phyloP scores from a whole-genome alignment of 2,113 vertebrate genomes.

The Edolisoma coerulescens region DNA sequence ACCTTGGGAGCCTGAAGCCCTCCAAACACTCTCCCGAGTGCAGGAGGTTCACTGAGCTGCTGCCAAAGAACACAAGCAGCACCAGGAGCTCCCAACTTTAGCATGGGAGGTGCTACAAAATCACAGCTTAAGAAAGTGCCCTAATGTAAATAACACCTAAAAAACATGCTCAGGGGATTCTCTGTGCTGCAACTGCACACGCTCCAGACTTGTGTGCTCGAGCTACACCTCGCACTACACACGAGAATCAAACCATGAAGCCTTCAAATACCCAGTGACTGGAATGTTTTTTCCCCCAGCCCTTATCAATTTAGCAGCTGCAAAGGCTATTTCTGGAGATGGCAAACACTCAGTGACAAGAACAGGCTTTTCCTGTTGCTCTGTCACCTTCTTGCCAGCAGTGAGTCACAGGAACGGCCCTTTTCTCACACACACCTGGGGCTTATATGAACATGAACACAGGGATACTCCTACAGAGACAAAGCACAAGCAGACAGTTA shows the following conservation, averaged over 20 bases:
- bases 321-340: not conserved
- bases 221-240: not conserved
- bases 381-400: not conserved
- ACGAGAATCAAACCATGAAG: not conserved
- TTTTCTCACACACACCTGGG: not conserved
- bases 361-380: not conserved
- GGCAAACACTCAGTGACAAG: not conserved
- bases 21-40: not conserved
- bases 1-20: not conserved
- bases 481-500: conserved; percentile 63
- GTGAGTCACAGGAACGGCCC: not conserved
- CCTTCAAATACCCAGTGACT: not conserved
- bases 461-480: accelerated
- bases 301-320: not conserved
- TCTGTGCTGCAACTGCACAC: not conserved
- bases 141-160: not conserved
- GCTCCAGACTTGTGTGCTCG: not conserved
- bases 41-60: not conserved
- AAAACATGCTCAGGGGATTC: not conserved
- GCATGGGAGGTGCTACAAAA: not conserved
- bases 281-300: not conserved
- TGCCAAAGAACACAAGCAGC: accelerated
- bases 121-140: not conserved
- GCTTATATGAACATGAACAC: not conserved
- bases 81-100: not conserved